A percentile compares a stretch with the other conserved stretches of the same genome.
phyloP scores from a whole-genome alignment of 2,113 vertebrate genomes.

The Xiphophorus maculatus region DNA sequence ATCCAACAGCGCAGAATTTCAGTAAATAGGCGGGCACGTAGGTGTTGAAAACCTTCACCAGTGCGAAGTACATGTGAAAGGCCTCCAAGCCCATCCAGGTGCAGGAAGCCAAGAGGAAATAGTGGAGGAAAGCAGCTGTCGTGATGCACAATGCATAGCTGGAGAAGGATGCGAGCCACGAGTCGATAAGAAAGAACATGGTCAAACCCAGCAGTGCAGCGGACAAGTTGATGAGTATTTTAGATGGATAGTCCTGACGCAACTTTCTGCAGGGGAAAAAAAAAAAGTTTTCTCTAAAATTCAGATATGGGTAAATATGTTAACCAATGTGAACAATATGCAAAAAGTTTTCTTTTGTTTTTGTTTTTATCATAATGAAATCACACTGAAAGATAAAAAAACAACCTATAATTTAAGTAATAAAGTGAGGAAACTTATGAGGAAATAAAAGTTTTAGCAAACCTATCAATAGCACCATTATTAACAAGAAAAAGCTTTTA shows the following conservation, averaged over 20 bases:
- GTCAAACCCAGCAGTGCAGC: constrained; percentile 84
- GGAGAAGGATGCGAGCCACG: constrained; percentile 84
- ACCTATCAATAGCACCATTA: no score
- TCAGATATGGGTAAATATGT: no score
- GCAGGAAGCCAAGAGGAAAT: constrained; percentile 88
- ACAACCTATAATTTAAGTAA: no score
- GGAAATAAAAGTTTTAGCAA: no score
- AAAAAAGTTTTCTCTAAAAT: background rate
- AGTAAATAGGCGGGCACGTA: constrained; percentile 87
- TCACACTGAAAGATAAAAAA: no score
- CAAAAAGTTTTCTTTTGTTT: background rate
- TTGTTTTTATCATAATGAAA: no score
- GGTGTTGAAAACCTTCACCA: constrained; percentile 91
- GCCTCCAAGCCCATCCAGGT: constrained; percentile 92
- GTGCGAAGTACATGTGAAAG: constrained; percentile 87
- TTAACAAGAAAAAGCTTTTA: no score
- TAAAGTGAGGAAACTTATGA: no score
- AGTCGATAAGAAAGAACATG: constrained; percentile 83
- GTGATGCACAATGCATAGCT: constrained; percentile 79
- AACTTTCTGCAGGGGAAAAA: constrained; percentile 78
- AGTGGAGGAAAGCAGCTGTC: constrained; percentile 81
- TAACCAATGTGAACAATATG: background rate
- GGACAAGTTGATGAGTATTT: constrained; percentile 90
- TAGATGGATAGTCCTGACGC: constrained; percentile 85
- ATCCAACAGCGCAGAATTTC: constrained; percentile 86